Evolutionary conservation across 2,113 vertebrate genomes (phyloP).

Genomic region (Ptyas mucosa): DNA sequence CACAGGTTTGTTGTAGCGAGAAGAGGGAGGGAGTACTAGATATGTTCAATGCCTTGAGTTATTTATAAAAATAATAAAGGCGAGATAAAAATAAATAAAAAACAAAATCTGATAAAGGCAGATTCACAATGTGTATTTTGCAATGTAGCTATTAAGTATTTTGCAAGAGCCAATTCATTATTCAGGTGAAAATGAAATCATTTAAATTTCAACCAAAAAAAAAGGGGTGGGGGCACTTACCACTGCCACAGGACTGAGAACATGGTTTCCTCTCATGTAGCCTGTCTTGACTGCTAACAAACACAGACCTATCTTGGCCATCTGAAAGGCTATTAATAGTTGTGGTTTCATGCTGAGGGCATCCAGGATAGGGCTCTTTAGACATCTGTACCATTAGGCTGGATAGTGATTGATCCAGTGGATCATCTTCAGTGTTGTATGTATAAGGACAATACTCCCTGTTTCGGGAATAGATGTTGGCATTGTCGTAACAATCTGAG

Average conservation of each 20-base stretch:
- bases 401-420: conserved; percentile 75
- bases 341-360: conserved; percentile 60
- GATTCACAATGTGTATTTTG: not conserved
- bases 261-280: conserved; percentile 64
- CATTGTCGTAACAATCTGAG: conserved; percentile 95
- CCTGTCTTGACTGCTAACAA: conserved; percentile 73
- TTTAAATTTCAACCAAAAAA: not conserved
- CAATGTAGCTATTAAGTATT: not conserved
- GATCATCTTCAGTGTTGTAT: conserved; percentile 83
- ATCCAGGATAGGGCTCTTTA: conserved; percentile 62
- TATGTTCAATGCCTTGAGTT: not conserved
- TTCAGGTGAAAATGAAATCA: not conserved
- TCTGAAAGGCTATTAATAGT: conserved; percentile 69
- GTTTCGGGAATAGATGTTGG: conserved; percentile 89
- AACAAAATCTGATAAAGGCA: not conserved
- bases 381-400: conserved; percentile 71
- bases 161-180: not conserved
- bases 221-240: conserved; percentile 61
- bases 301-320: conserved; percentile 71
- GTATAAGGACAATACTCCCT: conserved; percentile 91
- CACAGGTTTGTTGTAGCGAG: not conserved
- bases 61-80: not conserved
- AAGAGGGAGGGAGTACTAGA: not conserved
- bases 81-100: not conserved
- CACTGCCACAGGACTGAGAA: conserved; percentile 64